Evolutionary conservation across 2,888 invertebrate species (phyloP).

Genomic region (Trachelus iudaicus): DNA sequence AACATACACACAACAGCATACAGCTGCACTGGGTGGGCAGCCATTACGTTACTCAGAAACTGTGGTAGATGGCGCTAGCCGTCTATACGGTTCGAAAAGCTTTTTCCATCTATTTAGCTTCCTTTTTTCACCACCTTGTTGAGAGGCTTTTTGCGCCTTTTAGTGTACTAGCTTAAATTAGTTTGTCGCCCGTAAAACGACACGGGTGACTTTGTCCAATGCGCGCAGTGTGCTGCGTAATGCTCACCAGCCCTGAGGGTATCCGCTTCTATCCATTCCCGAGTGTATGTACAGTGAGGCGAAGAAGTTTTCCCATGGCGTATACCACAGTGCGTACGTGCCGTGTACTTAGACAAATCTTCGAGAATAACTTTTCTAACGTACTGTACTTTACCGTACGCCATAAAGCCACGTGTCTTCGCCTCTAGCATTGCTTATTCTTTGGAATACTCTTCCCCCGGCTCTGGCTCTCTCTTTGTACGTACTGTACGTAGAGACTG

Average conservation of each 20-base stretch:
- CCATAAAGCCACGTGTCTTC: background rate
- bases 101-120: background rate
- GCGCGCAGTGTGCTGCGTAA: background rate
- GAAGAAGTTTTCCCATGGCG: background rate
- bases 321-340: background rate
- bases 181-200: background rate
- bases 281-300: background rate
- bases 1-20: background rate
- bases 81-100: background rate
- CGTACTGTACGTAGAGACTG: background rate
- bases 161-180: background rate
- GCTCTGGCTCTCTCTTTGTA: background rate
- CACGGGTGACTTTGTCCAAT: background rate
- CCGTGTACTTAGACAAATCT: background rate
- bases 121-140: background rate
- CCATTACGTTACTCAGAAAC: background rate
- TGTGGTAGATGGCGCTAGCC: background rate
- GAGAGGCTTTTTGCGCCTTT: background rate
- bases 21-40: background rate
- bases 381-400: background rate
- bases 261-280: background rate
- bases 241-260: background rate
- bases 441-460: background rate
- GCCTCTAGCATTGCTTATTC: background rate
- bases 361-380: background rate